Conservation (phyloP, 2,888 invertebrate species). For the Apeira syringaria region DNA sequence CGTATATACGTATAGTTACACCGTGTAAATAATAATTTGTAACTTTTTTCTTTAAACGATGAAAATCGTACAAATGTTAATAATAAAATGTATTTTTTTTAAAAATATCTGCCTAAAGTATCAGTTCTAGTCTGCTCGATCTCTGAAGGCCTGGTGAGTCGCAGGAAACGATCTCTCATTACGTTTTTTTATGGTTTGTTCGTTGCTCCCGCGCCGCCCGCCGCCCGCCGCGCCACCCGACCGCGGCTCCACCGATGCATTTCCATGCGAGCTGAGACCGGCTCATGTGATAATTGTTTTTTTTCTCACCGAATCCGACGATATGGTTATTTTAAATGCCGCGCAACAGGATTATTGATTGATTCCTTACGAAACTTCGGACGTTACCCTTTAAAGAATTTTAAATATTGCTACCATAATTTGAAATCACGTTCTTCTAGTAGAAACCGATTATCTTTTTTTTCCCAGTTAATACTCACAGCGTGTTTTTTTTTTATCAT, state of each 20-base stretch:
- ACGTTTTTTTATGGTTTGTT: slow-evolving; percentile 77
- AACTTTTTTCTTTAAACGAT: no score
- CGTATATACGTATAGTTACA: no score
- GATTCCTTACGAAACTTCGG: slow-evolving; percentile 13
- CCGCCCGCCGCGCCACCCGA: no score
- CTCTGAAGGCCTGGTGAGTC: slow-evolving; percentile 47
- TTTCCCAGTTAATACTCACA: no score
- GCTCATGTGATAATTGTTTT: slow-evolving; percentile 41
- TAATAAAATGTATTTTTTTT: no score
- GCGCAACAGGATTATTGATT: slow-evolving; percentile 22
- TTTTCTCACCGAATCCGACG: slow-evolving; percentile 36
- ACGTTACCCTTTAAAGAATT: slow-evolving; percentile 1
- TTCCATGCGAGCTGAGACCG: slow-evolving; percentile 41
- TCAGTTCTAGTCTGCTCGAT: slow-evolving; percentile 9
- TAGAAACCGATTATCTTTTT: no score
- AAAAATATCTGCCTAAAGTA: neutral
- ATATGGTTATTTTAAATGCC: slow-evolving; percentile 30
- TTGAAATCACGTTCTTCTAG: no score
- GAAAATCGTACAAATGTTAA: no score
- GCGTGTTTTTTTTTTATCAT: no score
- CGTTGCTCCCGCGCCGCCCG: slow-evolving; percentile 60
- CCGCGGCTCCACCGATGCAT: slow-evolving; percentile 36
- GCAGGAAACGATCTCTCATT: slow-evolving; percentile 82
- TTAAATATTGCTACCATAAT: no score
- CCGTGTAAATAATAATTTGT: no score